Percentiles rank a stretch among this genome's conserved stretches.
Conservation (phyloP, 2,113 vertebrate species). For the Pelecanus crispus region DNA sequence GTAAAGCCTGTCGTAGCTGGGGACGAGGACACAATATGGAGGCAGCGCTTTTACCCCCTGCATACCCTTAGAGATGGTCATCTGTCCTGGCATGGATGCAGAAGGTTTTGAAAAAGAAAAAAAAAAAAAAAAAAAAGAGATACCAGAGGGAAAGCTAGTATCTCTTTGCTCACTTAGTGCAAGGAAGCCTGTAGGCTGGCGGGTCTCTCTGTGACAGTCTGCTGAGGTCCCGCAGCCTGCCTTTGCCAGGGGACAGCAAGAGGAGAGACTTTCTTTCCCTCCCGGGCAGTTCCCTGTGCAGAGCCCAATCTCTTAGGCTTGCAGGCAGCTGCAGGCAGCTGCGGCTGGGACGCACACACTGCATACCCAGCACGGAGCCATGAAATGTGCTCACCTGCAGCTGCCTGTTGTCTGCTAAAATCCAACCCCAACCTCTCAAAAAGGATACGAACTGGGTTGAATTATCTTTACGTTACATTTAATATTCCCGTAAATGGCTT, state of each 20-base stretch:
- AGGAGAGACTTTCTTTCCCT: not conserved
- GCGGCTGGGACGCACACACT: not conserved
- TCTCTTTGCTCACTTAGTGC: not conserved
- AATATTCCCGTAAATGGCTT: constrained; percentile 23
- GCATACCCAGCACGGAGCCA: not conserved
- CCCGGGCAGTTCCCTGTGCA: not conserved
- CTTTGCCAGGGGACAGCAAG: not conserved
- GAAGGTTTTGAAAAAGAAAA: not conserved
- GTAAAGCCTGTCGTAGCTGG: not conserved
- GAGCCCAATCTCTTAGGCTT: not conserved
- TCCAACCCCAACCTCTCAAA: not conserved
- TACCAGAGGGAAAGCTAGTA: not conserved
- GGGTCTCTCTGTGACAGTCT: not conserved
- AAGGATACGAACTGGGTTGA: not conserved
- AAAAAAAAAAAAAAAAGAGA: not conserved
- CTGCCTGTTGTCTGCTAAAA: not conserved
- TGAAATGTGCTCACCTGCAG: not conserved
- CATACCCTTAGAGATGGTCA: not conserved
- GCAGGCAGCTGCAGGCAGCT: not conserved
- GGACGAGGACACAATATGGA: not conserved
- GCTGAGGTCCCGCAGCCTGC: not conserved
- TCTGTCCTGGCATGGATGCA: not conserved
- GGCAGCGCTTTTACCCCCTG: not conserved
- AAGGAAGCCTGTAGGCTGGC: not conserved
- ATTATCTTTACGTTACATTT: not conserved